Percentiles rank a stretch among this genome's conserved stretches.
phyloP scores from a whole-genome alignment of 1,140 invertebrate genomes.

The Tribolium madens region DNA sequence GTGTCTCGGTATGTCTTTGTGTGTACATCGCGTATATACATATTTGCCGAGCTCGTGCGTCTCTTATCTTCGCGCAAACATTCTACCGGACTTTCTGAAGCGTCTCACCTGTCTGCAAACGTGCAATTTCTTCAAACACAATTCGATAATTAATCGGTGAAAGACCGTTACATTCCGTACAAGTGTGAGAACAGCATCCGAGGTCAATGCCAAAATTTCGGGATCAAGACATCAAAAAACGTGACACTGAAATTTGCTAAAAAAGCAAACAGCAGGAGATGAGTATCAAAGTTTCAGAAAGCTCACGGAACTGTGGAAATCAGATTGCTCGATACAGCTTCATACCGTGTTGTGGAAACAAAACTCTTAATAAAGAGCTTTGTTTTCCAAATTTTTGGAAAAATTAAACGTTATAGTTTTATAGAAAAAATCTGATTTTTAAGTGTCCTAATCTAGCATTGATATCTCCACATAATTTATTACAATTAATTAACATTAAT shows the following conservation, averaged over 20 bases:
- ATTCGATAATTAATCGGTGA: slow-evolving; percentile 29
- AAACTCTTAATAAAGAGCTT: no score
- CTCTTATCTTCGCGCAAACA: slow-evolving; percentile 6
- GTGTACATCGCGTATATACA: slow-evolving; percentile 11
- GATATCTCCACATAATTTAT: no score
- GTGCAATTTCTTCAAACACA: slow-evolving; percentile 24
- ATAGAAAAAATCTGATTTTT: no score
- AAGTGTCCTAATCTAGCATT: no score
- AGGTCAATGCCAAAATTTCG: slow-evolving; percentile 28
- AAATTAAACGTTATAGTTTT: no score
- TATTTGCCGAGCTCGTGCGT: slow-evolving; percentile 12
- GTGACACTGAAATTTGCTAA: background rate
- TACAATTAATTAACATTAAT: no score
- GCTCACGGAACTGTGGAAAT: background rate
- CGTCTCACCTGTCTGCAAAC: background rate
- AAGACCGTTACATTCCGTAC: slow-evolving; percentile 17
- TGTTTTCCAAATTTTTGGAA: no score
- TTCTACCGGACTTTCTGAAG: slow-evolving; percentile 15
- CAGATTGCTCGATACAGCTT: no score
- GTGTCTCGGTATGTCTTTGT: slow-evolving; percentile 20
- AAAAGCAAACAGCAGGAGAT: background rate
- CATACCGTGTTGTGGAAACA: no score
- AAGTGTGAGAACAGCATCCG: slow-evolving; percentile 20
- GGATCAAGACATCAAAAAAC: background rate
- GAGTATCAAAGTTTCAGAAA: background rate